Conservation (phyloP, 2,888 invertebrate species). For the Cephus pulcher region DNA sequence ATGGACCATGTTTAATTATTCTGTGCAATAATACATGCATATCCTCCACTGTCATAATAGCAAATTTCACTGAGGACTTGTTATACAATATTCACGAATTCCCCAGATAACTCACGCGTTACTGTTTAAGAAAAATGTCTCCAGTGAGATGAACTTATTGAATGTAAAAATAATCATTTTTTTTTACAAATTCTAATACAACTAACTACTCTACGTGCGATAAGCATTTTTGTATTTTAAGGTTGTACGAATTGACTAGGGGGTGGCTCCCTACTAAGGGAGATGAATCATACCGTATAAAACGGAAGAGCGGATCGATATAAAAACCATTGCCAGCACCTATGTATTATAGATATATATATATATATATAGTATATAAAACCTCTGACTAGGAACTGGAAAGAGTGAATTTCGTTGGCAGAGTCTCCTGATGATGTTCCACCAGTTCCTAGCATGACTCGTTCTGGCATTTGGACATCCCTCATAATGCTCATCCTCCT, state of each 20-base stretch:
- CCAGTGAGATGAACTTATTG: background rate
- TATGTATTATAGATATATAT: background rate
- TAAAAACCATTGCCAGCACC: slow-evolving; percentile 18
- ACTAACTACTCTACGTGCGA: background rate
- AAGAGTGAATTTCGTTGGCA: slow-evolving; percentile 2
- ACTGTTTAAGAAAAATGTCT: background rate
- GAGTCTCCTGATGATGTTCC: background rate
- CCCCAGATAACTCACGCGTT: background rate
- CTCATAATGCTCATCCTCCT: slow-evolving; percentile 37
- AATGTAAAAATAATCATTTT: background rate
- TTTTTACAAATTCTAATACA: background rate
- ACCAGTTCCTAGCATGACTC: slow-evolving; percentile 50
- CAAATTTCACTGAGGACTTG: background rate
- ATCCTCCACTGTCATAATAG: background rate
- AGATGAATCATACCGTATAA: slow-evolving; percentile 21
- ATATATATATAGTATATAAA: background rate
- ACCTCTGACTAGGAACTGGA: background rate
- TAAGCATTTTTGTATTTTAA: background rate
- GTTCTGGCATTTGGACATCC: slow-evolving; percentile 38
- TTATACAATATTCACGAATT: background rate
- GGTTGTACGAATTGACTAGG: background rate
- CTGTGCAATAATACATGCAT: background rate
- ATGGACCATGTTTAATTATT: background rate
- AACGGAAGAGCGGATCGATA: slow-evolving; percentile 44
- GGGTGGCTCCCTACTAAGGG: background rate